Base-by-base conservation (phyloP, 2,113 vertebrate genomes). In the Notarius lentiginosus region DNA sequence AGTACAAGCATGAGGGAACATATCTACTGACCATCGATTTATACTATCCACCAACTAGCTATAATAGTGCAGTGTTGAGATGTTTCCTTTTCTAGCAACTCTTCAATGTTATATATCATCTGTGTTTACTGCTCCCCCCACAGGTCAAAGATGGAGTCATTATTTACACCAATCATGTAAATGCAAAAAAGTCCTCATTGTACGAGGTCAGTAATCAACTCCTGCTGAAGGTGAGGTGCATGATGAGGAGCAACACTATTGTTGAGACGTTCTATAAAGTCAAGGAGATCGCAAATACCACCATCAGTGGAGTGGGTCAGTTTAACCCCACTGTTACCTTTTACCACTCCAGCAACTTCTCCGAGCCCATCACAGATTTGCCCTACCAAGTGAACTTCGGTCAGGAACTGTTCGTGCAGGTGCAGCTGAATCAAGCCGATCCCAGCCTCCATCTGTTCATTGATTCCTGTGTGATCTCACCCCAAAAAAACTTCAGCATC, bases 261-360 rank as follows among this genome's bases (percentile, higher is more conserved):
- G 70, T 94, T 34, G 94, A 97, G 92, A 92, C 94, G 0, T 86
- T 96, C 87, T 98, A 97, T 12, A 0, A 91, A 1, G 94, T 94
- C 0, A 8, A 89, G 5, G 90, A 93, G 1, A 55, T 30, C 0
- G 0, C 87, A 0, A 94, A 94, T 84, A 89, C 90, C 34, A 94
- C 84, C 60, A 89, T 94, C 4, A 92, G 76, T 0, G 92, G 92
- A 0, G 47, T 72, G 8, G 97, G 97, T 7, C 93, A 70, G 85
- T 97, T 96, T 88, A 95, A 96, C 0, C 90, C 94, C 58, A 96
- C 89, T 91, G 96, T 97, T 94, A 89, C 90, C 0, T 95, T 98
- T 92, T 97, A 95, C 51, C 91, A 93, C 0, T 94, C 95, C 0
- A 68, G 87, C 11, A 91, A 56, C 4, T 97, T 97, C 92, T 86